Percentiles rank a stretch among this genome's conserved stretches.
Evolutionary conservation across 1,140 invertebrate species (phyloP).

Genomic region (Notospermus geniculatus): DNA sequence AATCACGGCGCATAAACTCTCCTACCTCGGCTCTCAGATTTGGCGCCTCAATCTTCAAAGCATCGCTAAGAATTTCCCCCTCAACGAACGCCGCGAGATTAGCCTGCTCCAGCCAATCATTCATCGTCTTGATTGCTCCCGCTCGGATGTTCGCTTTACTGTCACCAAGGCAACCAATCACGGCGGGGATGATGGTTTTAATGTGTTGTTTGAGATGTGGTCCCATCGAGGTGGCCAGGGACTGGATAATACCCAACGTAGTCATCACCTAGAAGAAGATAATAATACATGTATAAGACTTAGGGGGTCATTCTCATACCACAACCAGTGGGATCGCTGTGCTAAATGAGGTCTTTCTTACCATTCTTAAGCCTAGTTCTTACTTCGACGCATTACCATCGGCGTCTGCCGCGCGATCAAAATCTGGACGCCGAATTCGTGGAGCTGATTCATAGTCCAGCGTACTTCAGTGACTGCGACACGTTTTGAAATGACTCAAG

Average conservation of each 20-base stretch:
- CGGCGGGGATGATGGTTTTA: slow-evolving; percentile 76
- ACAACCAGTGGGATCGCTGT: no score
- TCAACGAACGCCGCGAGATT: slow-evolving; percentile 75
- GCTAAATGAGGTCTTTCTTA: no score
- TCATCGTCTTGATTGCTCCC: slow-evolving; percentile 75
- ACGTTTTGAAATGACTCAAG: no score
- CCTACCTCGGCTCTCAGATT: slow-evolving; percentile 68
- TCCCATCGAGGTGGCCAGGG: slow-evolving; percentile 77
- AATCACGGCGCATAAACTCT: no score
- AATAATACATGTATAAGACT: no score
- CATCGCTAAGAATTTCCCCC: slow-evolving; percentile 83
- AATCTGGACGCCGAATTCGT: no score
- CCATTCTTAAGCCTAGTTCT: no score
- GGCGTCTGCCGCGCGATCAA: no score
- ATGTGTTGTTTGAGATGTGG: slow-evolving; percentile 76
- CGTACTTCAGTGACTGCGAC: no score
- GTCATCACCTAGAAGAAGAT: slow-evolving; percentile 64
- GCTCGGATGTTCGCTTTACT: slow-evolving; percentile 75
- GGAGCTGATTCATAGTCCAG: no score
- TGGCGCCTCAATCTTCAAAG: slow-evolving; percentile 78
- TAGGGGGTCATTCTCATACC: no score
- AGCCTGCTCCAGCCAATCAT: slow-evolving; percentile 77
- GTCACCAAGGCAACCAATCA: slow-evolving; percentile 73
- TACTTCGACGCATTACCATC: no score
- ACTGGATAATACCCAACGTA: slow-evolving; percentile 77